These are phyloP conservation scores for Podilymbus podiceps DNA, from an alignment of 2,113 vertebrate genomes.

Conservation along the genomic window DNA sequence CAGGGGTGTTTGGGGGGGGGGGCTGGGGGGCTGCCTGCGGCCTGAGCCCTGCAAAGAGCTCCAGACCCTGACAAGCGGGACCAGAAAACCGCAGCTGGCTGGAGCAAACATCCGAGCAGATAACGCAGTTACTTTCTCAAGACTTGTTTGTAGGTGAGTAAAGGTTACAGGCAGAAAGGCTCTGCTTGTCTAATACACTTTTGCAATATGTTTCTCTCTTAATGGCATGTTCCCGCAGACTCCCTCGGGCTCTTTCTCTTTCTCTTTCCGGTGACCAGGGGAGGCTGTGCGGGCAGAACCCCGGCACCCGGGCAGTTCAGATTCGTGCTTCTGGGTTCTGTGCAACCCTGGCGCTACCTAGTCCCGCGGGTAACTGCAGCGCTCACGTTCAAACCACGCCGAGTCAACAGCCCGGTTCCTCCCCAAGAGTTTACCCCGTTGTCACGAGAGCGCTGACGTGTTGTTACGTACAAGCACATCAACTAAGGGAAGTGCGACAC, in stretches of 20 bases:
- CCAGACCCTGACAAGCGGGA: neutral
- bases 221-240: neutral
- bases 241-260: neutral
- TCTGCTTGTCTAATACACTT: neutral
- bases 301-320: neutral
- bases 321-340: neutral
- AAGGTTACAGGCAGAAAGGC: constrained; percentile 5
- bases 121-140: neutral
- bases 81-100: neutral
- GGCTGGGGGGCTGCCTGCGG: neutral
- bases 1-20: neutral
- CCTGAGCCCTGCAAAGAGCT: neutral
- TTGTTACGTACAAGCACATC: neutral
- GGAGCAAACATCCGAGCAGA: neutral
- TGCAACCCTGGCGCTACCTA: neutral
- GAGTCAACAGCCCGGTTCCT: neutral
- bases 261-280: neutral
- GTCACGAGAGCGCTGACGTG: neutral
- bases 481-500: neutral
- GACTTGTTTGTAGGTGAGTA: neutral
- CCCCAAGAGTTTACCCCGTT: neutral
- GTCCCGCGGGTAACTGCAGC: neutral
- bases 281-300: neutral
- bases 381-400: neutral
- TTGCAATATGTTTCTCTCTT: neutral